A percentile compares a stretch with the other conserved stretches of the same genome.
Evolutionary conservation across 2,888 invertebrate genomes (phyloP).

Genomic region (Rhopalosiphum nymphaeae): DNA sequence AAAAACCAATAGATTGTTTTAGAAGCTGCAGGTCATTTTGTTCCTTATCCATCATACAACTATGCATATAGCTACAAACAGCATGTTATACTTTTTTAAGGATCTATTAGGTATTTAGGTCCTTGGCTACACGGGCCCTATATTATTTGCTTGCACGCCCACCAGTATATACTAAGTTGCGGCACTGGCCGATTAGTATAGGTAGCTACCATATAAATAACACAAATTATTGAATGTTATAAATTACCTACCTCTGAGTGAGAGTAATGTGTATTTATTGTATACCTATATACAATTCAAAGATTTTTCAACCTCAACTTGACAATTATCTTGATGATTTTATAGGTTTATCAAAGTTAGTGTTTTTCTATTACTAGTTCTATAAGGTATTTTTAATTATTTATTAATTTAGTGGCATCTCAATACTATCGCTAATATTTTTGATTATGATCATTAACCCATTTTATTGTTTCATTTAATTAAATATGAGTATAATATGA

Average conservation of each 20-base stretch:
- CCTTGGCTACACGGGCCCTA: too few relatives aligned
- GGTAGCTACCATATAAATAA: background rate
- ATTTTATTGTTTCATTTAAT: background rate
- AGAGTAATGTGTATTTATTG: background rate
- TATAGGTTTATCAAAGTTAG: background rate
- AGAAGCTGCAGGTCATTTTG: too few relatives aligned
- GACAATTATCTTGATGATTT: background rate
- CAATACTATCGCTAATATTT: background rate
- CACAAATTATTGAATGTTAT: background rate
- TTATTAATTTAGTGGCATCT: background rate
- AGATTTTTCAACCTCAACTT: background rate
- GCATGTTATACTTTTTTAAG: too few relatives aligned
- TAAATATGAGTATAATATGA: background rate
- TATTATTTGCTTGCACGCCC: too few relatives aligned
- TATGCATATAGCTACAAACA: too few relatives aligned
- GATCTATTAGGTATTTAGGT: too few relatives aligned
- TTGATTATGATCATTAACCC: background rate
- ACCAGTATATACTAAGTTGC: too few relatives aligned
- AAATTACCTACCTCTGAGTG: background rate
- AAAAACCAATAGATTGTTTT: too few relatives aligned
- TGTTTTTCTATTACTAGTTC: background rate
- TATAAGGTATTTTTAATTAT: too few relatives aligned
- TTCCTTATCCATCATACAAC: too few relatives aligned
- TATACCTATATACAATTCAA: background rate
- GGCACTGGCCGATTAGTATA: background rate